Evolutionary conservation across 2,888 invertebrate genomes (phyloP), one percentile per base, ranked within the genome.

Genomic region (Endotricha flammealis): DNA sequence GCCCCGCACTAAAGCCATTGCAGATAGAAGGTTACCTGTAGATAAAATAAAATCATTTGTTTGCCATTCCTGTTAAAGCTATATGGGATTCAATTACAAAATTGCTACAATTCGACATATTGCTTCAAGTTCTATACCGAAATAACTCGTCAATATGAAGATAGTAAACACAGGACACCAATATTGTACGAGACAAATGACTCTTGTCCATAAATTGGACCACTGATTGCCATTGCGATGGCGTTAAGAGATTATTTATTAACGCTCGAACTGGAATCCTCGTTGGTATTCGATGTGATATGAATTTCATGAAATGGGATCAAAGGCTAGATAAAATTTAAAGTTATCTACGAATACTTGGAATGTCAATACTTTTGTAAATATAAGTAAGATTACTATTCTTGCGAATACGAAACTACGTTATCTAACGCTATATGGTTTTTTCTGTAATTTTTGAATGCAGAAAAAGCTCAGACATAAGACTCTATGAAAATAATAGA

Each of bases 141-240:
- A 16, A 32, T 14, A 20, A 20, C 20, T 20, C 20, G 24, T 16
- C 16, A 14, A 11, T 25, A 32, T 14, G 25, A 33, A 33, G 30
- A 20, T 27, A 16, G 25, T 16, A 17, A 20, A 4, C 20, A 20
- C 20, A 8, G 20, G 20, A 25, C 32, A 33, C 32, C 32, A 33
- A 33, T 33, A 33, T 33, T 33, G 32, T 33, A 25, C 25, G 17
- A n/a, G 32, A 33, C 32, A 33, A 33, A 33, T 33, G 32, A 25
- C 32, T 33, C 32, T 33, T 12, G 12, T 25, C 32, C 25, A 33
- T 33, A 33, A 33, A 33, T 33, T 16, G 32, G 32, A 16, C 24
- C 32, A 25, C 14, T 33, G 32, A 33, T 33, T 16, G 32, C 25
- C 16, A 14, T 23, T n/a, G 22, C 32, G 32, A 32, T 24, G 22